phyloP scores from a whole-genome alignment of 2,888 invertebrate species.

The Tetranychus truncatus region DNA sequence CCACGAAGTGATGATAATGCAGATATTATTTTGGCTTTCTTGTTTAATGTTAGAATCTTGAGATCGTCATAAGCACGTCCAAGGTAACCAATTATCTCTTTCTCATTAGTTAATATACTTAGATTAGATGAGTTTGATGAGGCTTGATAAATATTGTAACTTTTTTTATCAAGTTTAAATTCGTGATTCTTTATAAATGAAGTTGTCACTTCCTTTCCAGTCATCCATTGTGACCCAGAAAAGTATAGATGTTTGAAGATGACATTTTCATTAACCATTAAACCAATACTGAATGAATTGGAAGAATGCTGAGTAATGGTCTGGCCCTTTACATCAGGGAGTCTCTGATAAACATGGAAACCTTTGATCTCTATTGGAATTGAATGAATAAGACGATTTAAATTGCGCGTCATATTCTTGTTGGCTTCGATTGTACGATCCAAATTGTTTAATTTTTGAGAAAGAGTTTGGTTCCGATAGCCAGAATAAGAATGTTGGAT shows the following conservation, averaged over 20 bases:
- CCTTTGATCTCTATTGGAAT: background rate
- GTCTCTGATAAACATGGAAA: background rate
- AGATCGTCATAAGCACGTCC: background rate
- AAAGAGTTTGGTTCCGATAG: background rate
- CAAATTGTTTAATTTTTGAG: background rate
- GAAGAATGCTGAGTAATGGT: background rate
- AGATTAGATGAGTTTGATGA: background rate
- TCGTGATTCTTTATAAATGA: background rate
- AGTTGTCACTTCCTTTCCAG: background rate
- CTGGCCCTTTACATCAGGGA: background rate
- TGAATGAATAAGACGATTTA: background rate
- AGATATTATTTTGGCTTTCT: background rate
- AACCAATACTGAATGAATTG: background rate
- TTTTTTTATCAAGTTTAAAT: background rate
- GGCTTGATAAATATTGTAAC: background rate
- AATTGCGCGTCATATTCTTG: background rate
- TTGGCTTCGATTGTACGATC: background rate
- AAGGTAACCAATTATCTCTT: background rate
- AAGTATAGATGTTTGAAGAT: background rate
- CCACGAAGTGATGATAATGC: background rate
- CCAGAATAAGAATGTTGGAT: background rate
- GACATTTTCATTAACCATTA: background rate
- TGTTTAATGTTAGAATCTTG: background rate
- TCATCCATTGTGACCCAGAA: background rate
- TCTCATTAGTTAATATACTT: background rate